These are phyloP conservation scores for Ectemnius continuus DNA, from an alignment of 2,888 invertebrate species.

Conservation along the genomic window DNA sequence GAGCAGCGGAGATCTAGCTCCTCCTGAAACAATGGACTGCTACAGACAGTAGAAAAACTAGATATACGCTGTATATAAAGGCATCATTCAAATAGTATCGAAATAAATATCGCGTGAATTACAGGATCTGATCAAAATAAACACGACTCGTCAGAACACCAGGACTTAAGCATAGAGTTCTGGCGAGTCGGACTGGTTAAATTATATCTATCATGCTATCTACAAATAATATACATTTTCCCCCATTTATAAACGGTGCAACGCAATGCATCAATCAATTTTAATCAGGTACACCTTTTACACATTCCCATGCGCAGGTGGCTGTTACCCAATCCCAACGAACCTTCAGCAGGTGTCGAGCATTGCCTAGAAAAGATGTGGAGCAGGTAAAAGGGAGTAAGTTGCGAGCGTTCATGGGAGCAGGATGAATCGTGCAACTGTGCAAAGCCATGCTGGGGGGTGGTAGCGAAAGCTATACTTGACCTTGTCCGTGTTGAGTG, in stretches of 20 bases:
- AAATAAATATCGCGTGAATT: not conserved
- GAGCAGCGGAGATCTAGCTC: slow-evolving; percentile 74
- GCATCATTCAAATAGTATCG: not conserved
- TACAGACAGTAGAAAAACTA: slow-evolving; percentile 66
- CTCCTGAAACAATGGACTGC: slow-evolving; percentile 73
- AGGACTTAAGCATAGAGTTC: slow-evolving; percentile 49
- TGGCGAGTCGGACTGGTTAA: slow-evolving; percentile 33
- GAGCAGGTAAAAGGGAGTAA: too few relatives aligned
- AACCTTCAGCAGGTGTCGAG: too few relatives aligned
- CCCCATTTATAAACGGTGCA: too few relatives aligned
- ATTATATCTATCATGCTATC: too few relatives aligned
- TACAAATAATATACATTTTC: too few relatives aligned
- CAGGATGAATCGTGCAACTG: too few relatives aligned
- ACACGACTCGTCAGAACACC: slow-evolving; percentile 49
- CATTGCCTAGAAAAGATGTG: too few relatives aligned
- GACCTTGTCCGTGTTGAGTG: slow-evolving; percentile 71
- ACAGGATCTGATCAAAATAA: not conserved
- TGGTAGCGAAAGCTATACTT: slow-evolving; percentile 69
- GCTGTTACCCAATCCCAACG: too few relatives aligned
- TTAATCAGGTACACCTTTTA: too few relatives aligned
- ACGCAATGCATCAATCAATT: too few relatives aligned
- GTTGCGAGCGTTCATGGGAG: too few relatives aligned
- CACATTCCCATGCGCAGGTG: too few relatives aligned
- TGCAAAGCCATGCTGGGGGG: slow-evolving; percentile 51
- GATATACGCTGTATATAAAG: not conserved